Base-by-base conservation (phyloP, 1,140 invertebrate species). In the Lepidotrigona ventralis region DNA sequence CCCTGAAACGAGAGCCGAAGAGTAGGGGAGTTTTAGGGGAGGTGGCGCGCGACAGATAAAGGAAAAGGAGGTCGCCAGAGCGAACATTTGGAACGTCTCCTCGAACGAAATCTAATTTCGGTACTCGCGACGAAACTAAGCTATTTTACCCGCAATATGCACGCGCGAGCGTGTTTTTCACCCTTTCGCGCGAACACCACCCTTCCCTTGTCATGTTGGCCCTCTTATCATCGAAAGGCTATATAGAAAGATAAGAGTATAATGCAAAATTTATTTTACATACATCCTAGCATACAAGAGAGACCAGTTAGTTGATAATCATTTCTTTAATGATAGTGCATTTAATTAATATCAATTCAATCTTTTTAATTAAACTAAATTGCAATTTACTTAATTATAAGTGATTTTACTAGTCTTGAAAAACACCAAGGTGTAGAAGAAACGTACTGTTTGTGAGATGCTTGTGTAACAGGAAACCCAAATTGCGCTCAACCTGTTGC, bases 31-130 rank as follows among this genome's bases (percentile, higher is more conserved):
- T 69, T 76, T 60, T 29, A 66, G 73, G 69, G 74, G 64, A 64
- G 77, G 72, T 54, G 63, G 39, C 66, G 80, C 46, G 76, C 68
- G 63, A 77, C 74, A 68, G 81, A 88, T 89, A 89, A 89, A 88
- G 87, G 79, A 84, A 46, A 88, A 84, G 78, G 58, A 84, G 87
- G 86, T 89, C 87, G 90, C 89, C 6, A 89, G 85, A 81, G 81
- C 81, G 90, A 85, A 89, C 85, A 86, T 89, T 90, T 83, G 86
- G 86, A 90, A 91, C 87, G 90, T 90, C 89, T 92, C 83, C 90
- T 85, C 83, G 85, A 90, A 90, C 90, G 86, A 89, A 91, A 92
- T 91, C 90, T 92, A 90, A 91, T 92, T 91, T 91, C 86, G 84
- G 75, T 81, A 8, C 84, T 88, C 79, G 78, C 58, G 85, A 66